Base-by-base conservation (phyloP, 2,797 vertebrate genomes). In the Rousettus madagascariensis region DNA sequence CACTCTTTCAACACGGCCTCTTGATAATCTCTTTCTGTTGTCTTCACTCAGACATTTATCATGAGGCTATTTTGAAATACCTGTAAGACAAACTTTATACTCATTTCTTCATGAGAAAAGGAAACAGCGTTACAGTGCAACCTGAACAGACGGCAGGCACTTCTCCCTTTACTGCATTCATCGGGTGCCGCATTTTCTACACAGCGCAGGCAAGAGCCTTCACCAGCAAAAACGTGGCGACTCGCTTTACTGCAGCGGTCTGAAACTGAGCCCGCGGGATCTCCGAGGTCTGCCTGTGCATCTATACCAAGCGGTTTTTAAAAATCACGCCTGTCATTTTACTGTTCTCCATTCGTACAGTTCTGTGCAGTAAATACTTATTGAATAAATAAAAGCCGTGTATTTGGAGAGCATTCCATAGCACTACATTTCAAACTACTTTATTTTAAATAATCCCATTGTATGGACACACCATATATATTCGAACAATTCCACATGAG, bases 391-490 rank as follows among this genome's bases (percentile, higher is more conserved):
- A 86, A 87, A 74, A 22, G 41, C 16, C 17, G 4, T 43, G 4
- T 75, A 69, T 49, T 95, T 69, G 5, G 36, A 93, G 9, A 85
- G 13, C 7, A 83, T 83, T 94, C 30, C 26, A 74, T 59, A 77
- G 61, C 24, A 79, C 12, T 43, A 43, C 6, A 77, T 94, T 92
- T 88, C 72, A 91, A 69, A 80, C 8, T 33, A 26, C 16, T 30
- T 90, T 17, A 90, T 68, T 68, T 93, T 85, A 75, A 92, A 82
- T 0, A 96, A 65, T 75, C 71, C 68, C 63, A 72, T 24, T 72
- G 5, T 72, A 41, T 53, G 71, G 38, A 69, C 16, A 61, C 33
- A 78, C 3, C 71, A 33, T 19, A 80, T 80, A 59, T n/a, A 94
- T 33, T 79, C 10, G 72, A 33, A 33, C 26, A 83, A 55, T 28